Conservation (phyloP, 2,888 invertebrate genomes). For the Hypercompe scribonia region DNA sequence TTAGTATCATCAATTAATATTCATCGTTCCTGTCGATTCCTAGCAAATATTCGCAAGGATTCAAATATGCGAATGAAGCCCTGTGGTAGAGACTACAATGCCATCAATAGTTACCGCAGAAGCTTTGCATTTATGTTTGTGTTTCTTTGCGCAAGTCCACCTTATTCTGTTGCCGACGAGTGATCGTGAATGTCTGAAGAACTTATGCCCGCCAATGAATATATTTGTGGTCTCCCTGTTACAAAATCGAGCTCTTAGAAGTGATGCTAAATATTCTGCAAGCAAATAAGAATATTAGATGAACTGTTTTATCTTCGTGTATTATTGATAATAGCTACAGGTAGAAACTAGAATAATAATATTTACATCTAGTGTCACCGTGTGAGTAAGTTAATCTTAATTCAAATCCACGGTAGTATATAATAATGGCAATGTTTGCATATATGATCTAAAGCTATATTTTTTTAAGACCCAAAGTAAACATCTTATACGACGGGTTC, state of each 20-base stretch:
- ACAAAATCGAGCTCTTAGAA: slow-evolving; percentile 68
- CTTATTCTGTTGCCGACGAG: slow-evolving; percentile 76
- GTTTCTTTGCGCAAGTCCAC: slow-evolving; percentile 81
- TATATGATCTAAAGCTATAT: background rate
- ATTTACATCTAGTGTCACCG: background rate
- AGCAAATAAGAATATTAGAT: slow-evolving; percentile 23
- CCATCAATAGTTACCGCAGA: slow-evolving; percentile 78
- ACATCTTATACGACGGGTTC: background rate
- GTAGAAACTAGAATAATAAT: background rate
- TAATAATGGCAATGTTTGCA: background rate
- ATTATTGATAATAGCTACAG: background rate
- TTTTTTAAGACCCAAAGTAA: background rate
- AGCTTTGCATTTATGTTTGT: slow-evolving; percentile 77
- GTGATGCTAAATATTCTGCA: slow-evolving; percentile 69
- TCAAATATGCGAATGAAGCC: slow-evolving; percentile 67
- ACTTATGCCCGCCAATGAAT: slow-evolving; percentile 76
- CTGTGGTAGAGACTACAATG: slow-evolving; percentile 72
- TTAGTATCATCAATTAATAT: background rate
- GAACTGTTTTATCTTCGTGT: background rate
- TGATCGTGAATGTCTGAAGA: slow-evolving; percentile 78
- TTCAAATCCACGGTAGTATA: background rate
- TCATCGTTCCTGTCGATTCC: slow-evolving; percentile 12
- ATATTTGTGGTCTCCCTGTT: slow-evolving; percentile 71
- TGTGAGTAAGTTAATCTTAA: background rate
- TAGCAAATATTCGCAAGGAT: background rate